A percentile compares a stretch with the other conserved stretches of the same genome.
Conservation (phyloP, 2,888 invertebrate genomes). For the Drosophila pullipes region DNA sequence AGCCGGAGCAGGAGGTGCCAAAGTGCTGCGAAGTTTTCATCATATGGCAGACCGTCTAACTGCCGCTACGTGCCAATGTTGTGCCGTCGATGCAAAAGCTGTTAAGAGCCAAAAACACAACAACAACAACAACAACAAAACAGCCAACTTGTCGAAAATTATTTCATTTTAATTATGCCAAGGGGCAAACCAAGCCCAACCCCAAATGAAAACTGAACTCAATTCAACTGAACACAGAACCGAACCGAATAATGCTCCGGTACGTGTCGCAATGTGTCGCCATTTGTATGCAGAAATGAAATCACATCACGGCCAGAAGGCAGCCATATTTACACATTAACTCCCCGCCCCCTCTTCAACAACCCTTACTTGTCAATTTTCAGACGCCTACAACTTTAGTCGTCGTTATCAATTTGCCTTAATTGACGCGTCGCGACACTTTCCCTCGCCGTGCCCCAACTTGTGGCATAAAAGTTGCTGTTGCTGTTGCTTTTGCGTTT, state of each 20-base stretch:
- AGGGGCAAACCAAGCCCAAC: conserved; percentile 50
- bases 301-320: conserved; percentile 71
- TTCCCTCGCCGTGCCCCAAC: conserved; percentile 12
- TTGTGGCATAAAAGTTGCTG: conserved; percentile 32
- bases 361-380: neutral
- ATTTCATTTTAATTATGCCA: conserved; percentile 80
- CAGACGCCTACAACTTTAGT: conserved; percentile 67
- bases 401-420: conserved; percentile 81
- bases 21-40: conserved; percentile 50
- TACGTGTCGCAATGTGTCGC: conserved; percentile 76
- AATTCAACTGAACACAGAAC: conserved; percentile 9
- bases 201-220: conserved; percentile 10
- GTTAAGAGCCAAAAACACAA: conserved; percentile 35
- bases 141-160: conserved; percentile 76
- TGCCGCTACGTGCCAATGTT: conserved; percentile 53
- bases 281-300: conserved; percentile 75
- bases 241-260: conserved; percentile 35
- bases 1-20: neutral
- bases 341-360: neutral
- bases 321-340: conserved; percentile 20
- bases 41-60: conserved; percentile 58
- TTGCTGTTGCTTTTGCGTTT: conserved; percentile 11
- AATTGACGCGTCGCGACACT: conserved; percentile 49
- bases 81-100: conserved; percentile 54
- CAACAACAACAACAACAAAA: conserved; percentile 38